Evolutionary conservation across 2,888 invertebrate genomes (phyloP).

Genomic region (Ichneumon xanthorius): DNA sequence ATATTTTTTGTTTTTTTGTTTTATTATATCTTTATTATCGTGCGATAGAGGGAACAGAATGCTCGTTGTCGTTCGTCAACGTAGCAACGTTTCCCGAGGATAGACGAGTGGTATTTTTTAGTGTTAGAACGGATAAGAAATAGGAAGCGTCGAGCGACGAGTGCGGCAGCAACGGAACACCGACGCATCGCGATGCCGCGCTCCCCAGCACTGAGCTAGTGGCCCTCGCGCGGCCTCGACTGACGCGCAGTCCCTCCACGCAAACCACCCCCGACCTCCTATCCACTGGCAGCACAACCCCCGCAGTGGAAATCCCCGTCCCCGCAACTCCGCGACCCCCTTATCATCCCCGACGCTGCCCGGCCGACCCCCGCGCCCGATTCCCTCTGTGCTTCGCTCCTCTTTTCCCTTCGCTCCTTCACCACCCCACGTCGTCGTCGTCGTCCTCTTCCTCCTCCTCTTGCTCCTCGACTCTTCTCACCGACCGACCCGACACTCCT

Average conservation of each 20-base stretch:
- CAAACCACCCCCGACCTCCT: slow-evolving; percentile 81
- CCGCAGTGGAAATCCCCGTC: slow-evolving; percentile 71
- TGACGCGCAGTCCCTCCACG: slow-evolving; percentile 83
- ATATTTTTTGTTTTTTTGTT: background rate
- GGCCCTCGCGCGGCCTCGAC: slow-evolving; percentile 83
- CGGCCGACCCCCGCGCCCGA: slow-evolving; percentile 37
- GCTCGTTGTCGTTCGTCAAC: slow-evolving; percentile 39
- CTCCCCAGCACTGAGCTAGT: slow-evolving; percentile 82
- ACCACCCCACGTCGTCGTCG: slow-evolving; percentile 38
- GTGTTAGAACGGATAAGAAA: slow-evolving; percentile 64
- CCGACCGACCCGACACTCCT: slow-evolving; percentile 71
- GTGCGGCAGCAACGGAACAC: slow-evolving; percentile 79
- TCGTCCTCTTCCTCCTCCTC: slow-evolving; percentile 34
- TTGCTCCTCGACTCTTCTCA: slow-evolving; percentile 64
- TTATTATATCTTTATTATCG: slow-evolving; percentile 20
- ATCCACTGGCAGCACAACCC: slow-evolving; percentile 70
- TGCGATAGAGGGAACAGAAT: slow-evolving; percentile 47
- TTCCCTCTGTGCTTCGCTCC: slow-evolving; percentile 53
- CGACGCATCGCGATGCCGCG: slow-evolving; percentile 83
- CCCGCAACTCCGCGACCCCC: slow-evolving; percentile 69
- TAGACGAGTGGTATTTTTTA: slow-evolving; percentile 43
- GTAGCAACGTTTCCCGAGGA: slow-evolving; percentile 53
- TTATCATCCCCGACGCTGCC: slow-evolving; percentile 49
- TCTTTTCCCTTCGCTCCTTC: slow-evolving; percentile 56
- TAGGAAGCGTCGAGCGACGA: slow-evolving; percentile 73